Percentiles rank a stretch among this genome's conserved stretches.
Evolutionary conservation across 2,888 invertebrate genomes (phyloP).

Genomic region (Drosophila cyrtoloma): DNA sequence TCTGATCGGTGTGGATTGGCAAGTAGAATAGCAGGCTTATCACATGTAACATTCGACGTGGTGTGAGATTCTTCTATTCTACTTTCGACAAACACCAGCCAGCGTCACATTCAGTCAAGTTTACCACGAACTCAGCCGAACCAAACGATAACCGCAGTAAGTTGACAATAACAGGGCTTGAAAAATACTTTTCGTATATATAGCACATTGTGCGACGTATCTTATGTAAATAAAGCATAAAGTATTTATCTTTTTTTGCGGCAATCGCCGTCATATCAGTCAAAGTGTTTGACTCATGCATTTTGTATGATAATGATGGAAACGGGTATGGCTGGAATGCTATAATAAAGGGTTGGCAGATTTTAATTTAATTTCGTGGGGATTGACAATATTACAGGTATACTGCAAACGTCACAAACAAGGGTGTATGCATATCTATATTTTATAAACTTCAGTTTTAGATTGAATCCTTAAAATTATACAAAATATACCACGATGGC

Average conservation of each 20-base stretch:
- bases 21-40: slow-evolving; percentile 81
- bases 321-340: slow-evolving; percentile 34
- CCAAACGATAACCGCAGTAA: slow-evolving; percentile 27
- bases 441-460: not conserved
- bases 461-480: not conserved
- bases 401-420: not conserved
- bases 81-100: slow-evolving; percentile 77
- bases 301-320: slow-evolving; percentile 18
- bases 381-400: not conserved
- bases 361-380: slow-evolving; percentile 1
- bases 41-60: slow-evolving; percentile 63
- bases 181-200: slow-evolving; percentile 3
- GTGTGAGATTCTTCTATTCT: slow-evolving; percentile 81
- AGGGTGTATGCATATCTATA: not conserved
- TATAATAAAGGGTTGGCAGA: slow-evolving; percentile 24
- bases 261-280: slow-evolving; percentile 36
- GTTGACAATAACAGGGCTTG: slow-evolving; percentile 12
- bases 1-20: slow-evolving; percentile 65
- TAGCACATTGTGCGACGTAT: slow-evolving; percentile 22
- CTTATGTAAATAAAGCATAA: slow-evolving; percentile 48
- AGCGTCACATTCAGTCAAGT: slow-evolving; percentile 26
- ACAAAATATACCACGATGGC: not conserved
- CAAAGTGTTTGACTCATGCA: slow-evolving; percentile 36
- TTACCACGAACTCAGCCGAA: not conserved
- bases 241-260: slow-evolving; percentile 43